Evolutionary conservation across 2,797 vertebrate species (phyloP).

Genomic region (Hippopotamyrus pictus): DNA sequence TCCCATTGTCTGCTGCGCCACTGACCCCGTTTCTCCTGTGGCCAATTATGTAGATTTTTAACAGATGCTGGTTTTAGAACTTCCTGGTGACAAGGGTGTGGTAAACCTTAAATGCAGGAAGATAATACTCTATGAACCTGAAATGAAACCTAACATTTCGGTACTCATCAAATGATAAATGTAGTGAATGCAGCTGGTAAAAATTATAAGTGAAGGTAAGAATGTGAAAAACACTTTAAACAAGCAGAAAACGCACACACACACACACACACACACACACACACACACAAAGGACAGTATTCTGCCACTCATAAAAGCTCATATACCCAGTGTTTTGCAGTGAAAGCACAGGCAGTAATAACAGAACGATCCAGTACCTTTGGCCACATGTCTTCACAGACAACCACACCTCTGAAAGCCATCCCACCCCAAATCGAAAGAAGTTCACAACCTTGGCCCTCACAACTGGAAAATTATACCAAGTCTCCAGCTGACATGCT

Average conservation of each 20-base stretch:
- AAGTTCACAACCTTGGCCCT: not conserved
- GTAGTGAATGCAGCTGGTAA: not conserved
- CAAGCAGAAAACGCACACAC: not conserved
- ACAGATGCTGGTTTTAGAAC: not conserved
- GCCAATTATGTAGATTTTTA: not conserved
- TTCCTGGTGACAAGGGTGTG: not conserved
- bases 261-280: not conserved
- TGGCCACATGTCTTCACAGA: not conserved
- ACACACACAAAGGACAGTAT: not conserved
- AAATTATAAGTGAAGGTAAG: not conserved
- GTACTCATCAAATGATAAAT: not conserved
- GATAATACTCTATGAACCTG: not conserved
- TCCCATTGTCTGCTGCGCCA: not conserved
- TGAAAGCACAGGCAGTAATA: not conserved
- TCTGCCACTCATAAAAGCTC: not conserved
- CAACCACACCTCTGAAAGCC: not conserved
- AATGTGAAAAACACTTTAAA: not conserved
- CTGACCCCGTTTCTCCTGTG: not conserved
- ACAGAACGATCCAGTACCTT: not conserved
- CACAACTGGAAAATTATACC: not conserved
- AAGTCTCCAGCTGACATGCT: not conserved
- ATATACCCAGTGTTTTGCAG: not conserved
- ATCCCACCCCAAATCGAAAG: not conserved
- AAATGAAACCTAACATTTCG: not conserved
- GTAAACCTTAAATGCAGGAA: not conserved